Conservation (phyloP, 2,113 vertebrate species). For the Parus major region DNA sequence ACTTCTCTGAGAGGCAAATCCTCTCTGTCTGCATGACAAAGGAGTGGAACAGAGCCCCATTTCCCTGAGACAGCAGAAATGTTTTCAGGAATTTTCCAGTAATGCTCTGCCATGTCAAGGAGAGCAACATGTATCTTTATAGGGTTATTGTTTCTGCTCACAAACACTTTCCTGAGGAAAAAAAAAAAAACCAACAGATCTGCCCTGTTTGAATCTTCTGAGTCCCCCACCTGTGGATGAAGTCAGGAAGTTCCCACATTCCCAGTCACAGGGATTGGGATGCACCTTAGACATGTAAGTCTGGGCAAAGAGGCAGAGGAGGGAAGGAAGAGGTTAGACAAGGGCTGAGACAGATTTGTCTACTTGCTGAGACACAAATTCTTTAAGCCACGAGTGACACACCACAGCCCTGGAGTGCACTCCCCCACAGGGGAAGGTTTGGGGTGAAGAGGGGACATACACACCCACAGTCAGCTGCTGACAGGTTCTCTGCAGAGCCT, state of each 20-base stretch:
- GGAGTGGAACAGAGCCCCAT: background rate
- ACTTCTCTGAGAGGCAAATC: background rate
- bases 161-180: background rate
- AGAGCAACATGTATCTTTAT: background rate
- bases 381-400: background rate
- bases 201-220: background rate
- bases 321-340: background rate
- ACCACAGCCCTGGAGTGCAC: background rate
- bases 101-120: background rate
- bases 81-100: background rate
- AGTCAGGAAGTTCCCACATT: background rate
- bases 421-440: background rate
- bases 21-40: background rate
- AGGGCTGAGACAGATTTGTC: background rate
- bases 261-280: background rate
- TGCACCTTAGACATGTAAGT: background rate
- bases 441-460: background rate
- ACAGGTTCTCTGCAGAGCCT: background rate
- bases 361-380: background rate
- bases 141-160: background rate
- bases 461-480: background rate
- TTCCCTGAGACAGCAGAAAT: background rate
- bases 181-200: background rate
- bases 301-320: background rate
- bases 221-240: background rate